Base-by-base conservation (phyloP, 2,888 invertebrate species). In the Heteromyza rotundicornis region DNA sequence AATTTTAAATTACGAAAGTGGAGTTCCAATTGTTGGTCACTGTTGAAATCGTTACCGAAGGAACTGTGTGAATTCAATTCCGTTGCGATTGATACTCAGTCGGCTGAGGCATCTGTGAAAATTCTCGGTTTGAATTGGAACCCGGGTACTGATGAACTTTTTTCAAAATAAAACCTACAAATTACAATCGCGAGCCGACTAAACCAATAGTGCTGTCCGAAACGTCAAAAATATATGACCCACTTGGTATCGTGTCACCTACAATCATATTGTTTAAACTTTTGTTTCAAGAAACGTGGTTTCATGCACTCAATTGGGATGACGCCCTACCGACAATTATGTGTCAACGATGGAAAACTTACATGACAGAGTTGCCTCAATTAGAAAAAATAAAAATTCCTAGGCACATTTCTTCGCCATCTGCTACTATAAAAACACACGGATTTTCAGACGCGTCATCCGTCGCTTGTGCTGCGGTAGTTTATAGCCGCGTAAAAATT, bases 41-140 rank as follows among this genome's bases (percentile, higher is more conserved):
- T n/a, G n/a, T n/a, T n/a, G n/a, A n/a, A n/a, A n/a, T n/a, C n/a
- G n/a, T n/a, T n/a, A n/a, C n/a, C n/a, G n/a, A n/a, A n/a, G n/a
- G n/a, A n/a, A n/a, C n/a, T n/a, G n/a, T n/a, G n/a, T n/a, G n/a
- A n/a, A n/a, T n/a, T n/a, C n/a, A n/a, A n/a, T n/a, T n/a, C n/a
- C n/a, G n/a, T n/a, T n/a, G n/a, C n/a, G n/a, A n/a, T n/a, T n/a
- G n/a, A n/a, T n/a, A n/a, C n/a, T n/a, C n/a, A n/a, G n/a, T n/a
- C n/a, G n/a, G n/a, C 66, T 1, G 68, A 68, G 24, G 65, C 65
- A 2, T 68, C 67, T 1, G 60, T n/a, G n/a, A 67, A 64, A 27
- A 35, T 68, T 2, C 62, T 68, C 1, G 64, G 62, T 2, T 61
- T 66, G 2, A 40, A 66, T 20, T 68, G 65, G 64, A 60, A 60